Percentiles rank a stretch among this genome's conserved stretches.
Conservation (phyloP, 2,797 vertebrate genomes). For the Gallirallus australis region DNA sequence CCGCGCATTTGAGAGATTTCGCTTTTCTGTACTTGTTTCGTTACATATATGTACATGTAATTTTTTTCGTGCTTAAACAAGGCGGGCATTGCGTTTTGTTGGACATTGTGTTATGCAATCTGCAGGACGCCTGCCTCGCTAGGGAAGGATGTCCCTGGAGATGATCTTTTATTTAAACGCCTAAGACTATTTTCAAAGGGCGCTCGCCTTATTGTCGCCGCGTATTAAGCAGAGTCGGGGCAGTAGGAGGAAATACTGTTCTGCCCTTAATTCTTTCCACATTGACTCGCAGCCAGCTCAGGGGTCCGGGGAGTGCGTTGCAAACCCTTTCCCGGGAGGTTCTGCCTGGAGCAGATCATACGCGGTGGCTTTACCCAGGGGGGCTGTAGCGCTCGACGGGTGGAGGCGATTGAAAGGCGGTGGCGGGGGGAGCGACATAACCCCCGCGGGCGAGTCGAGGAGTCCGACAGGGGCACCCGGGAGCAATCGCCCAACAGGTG, state of each 20-base stretch:
- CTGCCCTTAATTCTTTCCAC: constrained; percentile 23
- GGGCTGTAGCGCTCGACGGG: constrained; percentile 26
- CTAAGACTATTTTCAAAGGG: constrained; percentile 39
- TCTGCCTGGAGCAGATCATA: constrained; percentile 12
- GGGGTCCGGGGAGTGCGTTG: neutral
- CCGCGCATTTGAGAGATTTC: neutral
- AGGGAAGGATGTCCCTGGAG: neutral
- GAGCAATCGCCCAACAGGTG: constrained; percentile 84
- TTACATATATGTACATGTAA: neutral
- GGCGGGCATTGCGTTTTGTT: neutral
- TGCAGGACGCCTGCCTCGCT: neutral
- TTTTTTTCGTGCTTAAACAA: neutral
- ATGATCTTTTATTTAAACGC: constrained; percentile 34
- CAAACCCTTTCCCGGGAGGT: neutral
- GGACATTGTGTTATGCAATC: neutral
- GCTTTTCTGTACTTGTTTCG: neutral
- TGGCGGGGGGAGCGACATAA: neutral
- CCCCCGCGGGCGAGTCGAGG: constrained; percentile 20
- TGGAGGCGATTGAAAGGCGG: constrained; percentile 21
- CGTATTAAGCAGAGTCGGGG: neutral
- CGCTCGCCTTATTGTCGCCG: neutral
- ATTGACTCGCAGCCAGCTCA: neutral
- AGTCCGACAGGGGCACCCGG: constrained; percentile 68
- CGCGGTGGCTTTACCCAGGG: constrained; percentile 8
- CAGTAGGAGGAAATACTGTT: neutral